These are phyloP conservation scores for Busseola fusca DNA, from an alignment of 2,888 invertebrate genomes.

Conservation along the genomic window DNA sequence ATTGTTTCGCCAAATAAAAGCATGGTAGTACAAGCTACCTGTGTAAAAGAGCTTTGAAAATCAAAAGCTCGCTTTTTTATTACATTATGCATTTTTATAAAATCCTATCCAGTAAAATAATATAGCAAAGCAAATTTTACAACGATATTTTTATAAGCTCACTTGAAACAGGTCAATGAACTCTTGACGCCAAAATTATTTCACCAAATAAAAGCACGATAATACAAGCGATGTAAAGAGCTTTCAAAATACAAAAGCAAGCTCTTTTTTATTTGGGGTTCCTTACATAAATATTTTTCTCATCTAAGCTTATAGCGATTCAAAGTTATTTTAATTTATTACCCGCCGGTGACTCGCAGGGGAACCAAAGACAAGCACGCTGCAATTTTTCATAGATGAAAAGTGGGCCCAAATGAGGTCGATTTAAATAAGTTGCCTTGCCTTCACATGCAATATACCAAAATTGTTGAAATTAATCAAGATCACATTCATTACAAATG, in stretches of 20 bases:
- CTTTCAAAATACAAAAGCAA: slow-evolving; percentile 18
- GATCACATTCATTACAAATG: slow-evolving; percentile 2
- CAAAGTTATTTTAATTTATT: slow-evolving; percentile 22
- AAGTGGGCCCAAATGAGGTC: slow-evolving; percentile 5
- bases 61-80: slow-evolving; percentile 11
- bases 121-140: slow-evolving; percentile 11
- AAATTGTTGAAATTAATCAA: slow-evolving; percentile 13
- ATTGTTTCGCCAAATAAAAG: slow-evolving; percentile 32
- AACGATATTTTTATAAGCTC: slow-evolving; percentile 17
- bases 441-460: slow-evolving; percentile 11
- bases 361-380: slow-evolving; percentile 10
- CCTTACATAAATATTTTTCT: slow-evolving; percentile 3
- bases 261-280: slow-evolving; percentile 8
- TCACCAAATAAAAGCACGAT: slow-evolving; percentile 20
- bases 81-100: neutral
- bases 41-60: slow-evolving; percentile 16
- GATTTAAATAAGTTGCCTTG: slow-evolving; percentile 4
- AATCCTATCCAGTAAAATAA: neutral
- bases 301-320: neutral
- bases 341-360: slow-evolving; percentile 7
- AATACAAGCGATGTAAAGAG: slow-evolving; percentile 18
- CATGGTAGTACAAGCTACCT: slow-evolving; percentile 6
- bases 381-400: slow-evolving; percentile 22
- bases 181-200: slow-evolving; percentile 40
- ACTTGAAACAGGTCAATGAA: slow-evolving; percentile 42